Evolutionary conservation across 2,888 invertebrate genomes (phyloP).

Genomic region (Nycteola revayana): DNA sequence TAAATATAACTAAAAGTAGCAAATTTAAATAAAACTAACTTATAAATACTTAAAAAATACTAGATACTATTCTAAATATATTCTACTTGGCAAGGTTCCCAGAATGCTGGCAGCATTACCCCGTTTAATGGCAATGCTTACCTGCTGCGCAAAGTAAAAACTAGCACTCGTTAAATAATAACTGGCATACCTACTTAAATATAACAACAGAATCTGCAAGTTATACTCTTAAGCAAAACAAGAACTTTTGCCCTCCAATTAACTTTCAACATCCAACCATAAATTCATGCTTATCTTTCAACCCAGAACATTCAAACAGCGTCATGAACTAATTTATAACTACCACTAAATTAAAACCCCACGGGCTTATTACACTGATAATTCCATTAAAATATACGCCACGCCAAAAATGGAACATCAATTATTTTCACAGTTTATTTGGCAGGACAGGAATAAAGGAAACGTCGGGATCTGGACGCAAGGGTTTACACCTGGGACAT

Average conservation of each 20-base stretch:
- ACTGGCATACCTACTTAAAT: too few species aligned
- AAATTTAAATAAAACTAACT: too few species aligned
- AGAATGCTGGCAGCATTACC: too few species aligned
- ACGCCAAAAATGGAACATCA: slow-evolving; percentile 27
- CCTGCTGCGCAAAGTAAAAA: too few species aligned
- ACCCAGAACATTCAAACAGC: slow-evolving; percentile 9
- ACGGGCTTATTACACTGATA: slow-evolving; percentile 15
- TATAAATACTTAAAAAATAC: too few species aligned
- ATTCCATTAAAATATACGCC: slow-evolving; percentile 14
- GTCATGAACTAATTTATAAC: slow-evolving; percentile 21
- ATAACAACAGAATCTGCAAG: too few species aligned
- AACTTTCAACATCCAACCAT: slow-evolving; percentile 9
- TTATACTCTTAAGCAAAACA: not conserved
- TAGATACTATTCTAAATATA: too few species aligned
- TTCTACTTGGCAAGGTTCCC: too few species aligned
- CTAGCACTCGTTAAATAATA: too few species aligned
- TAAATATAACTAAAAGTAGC: too few species aligned
- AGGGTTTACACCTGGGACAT: slow-evolving; percentile 40
- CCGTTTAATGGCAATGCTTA: too few species aligned
- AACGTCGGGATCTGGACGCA: slow-evolving; percentile 12
- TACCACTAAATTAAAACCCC: slow-evolving; percentile 21
- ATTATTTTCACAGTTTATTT: slow-evolving; percentile 36
- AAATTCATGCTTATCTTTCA: slow-evolving; percentile 23
- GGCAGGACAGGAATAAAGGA: slow-evolving; percentile 24
- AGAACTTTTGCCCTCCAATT: slow-evolving; percentile 4